Evolutionary conservation across 2,888 invertebrate species (phyloP), one percentile per base, ranked within the genome.

Genomic region (Cataglyphis cursor): DNA sequence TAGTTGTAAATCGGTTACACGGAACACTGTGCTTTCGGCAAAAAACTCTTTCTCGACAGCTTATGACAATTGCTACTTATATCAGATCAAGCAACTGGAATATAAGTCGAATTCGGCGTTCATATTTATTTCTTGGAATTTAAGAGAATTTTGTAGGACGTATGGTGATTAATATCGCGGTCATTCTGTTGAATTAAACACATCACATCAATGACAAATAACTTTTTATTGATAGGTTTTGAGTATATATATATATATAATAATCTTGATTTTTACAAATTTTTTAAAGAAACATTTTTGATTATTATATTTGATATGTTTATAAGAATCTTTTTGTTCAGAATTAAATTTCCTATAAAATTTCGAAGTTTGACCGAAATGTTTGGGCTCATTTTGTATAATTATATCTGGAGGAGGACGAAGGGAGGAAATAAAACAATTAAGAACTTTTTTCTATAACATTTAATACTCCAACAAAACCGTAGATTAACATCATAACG

Each of bases 1-100:
- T 85, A 87, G 64, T 82, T 82, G 85, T 76, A 81, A 89, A 85
- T 87, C 85, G 84, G n/a, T 81, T 72, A 48, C 54, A 62, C 68
- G 64, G 65, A 72, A 84, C 68, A 66, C 31, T 57, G 68, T 57
- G 74, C 51, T 62, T 85, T 59, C 61, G 64, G 28, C 64, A 74
- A 64, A 73, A 76, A 81, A 64, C 54, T 82, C 61, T 75, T 24
- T 28, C n/a, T 41, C 44, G 57, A 61, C 54, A 28, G 15, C n/a
- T 68, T 70, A 54, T 64, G 81, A 72, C 70, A 75, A 86, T 86
- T 85, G 82, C 81, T 86, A 59, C 65, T 80, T 78, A 24, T 44
- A 35, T 54, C 48, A 18, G 18, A 48, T 48, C 44, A 48, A 21
- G n/a, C 15, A 51, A 0, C 8, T 28, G 9, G 51, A 38, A 54